Conservation (phyloP, 2,113 vertebrate species). For the Limnothrissa miodon region DNA sequence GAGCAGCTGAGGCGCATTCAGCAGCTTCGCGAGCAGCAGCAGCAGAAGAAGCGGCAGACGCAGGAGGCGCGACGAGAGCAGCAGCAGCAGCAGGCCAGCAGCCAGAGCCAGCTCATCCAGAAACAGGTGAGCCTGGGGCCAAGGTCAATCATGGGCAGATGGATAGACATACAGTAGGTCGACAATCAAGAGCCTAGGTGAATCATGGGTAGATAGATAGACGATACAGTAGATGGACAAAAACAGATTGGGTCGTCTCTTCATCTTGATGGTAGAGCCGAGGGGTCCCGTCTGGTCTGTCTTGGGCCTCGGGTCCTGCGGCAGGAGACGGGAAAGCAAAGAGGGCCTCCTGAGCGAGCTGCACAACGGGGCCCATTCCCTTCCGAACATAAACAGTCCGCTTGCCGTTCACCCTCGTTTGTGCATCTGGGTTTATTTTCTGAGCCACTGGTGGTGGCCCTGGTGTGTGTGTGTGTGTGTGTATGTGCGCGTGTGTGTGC, state of each 20-base stretch:
- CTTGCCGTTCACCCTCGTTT: background rate
- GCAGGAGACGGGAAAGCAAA: background rate
- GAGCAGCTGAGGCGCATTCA: constrained; percentile 92
- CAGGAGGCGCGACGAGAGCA: constrained; percentile 84
- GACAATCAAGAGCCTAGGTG: background rate
- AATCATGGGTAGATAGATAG: background rate
- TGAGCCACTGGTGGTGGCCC: background rate
- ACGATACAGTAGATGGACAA: too few species aligned
- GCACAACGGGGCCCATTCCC: constrained; percentile 15
- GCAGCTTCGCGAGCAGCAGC: constrained; percentile 83
- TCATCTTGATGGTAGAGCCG: background rate
- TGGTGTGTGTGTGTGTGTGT: background rate
- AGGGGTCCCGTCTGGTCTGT: background rate
- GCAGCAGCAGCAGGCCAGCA: constrained; percentile 75
- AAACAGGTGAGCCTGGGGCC: constrained; percentile 82
- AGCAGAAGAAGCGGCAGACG: constrained; percentile 85
- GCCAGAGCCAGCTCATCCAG: constrained; percentile 85
- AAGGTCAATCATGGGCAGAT: constrained; percentile 65
- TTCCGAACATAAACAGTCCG: background rate
- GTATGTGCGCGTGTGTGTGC: background rate
- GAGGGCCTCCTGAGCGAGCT: background rate
- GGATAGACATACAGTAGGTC: too few species aligned
- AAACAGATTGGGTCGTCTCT: background rate
- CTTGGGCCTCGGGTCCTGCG: background rate
- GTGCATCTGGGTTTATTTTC: constrained; percentile 29